Conservation (phyloP, 2,888 invertebrate species). For the Andrena chrysosceles region DNA sequence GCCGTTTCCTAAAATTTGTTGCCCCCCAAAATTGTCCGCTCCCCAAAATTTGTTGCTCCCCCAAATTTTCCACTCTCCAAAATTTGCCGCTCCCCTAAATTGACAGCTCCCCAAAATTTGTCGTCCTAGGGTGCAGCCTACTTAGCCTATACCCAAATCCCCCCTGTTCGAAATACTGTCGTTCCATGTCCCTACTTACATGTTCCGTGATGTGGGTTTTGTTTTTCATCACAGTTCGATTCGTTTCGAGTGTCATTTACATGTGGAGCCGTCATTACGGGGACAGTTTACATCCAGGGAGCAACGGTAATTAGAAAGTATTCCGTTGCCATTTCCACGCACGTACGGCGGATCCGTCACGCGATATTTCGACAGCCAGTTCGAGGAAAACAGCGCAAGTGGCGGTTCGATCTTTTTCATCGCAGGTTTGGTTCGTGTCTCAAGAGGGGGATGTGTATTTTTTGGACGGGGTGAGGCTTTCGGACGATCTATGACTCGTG, state of each 20-base stretch:
- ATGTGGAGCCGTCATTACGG: slow-evolving; percentile 31
- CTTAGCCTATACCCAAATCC: too few relatives aligned
- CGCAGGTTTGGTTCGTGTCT: background rate
- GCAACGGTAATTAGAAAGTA: slow-evolving; percentile 61
- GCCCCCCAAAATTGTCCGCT: too few relatives aligned
- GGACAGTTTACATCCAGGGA: slow-evolving; percentile 24
- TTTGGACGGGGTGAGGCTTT: background rate
- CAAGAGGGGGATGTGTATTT: background rate
- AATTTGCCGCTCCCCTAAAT: too few relatives aligned
- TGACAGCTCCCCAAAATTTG: too few relatives aligned
- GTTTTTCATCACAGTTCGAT: slow-evolving; percentile 8
- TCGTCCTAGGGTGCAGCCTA: too few relatives aligned
- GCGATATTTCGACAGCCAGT: slow-evolving; percentile 46
- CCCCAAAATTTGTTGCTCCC: too few relatives aligned
- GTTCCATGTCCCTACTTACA: too few relatives aligned
- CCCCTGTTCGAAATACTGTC: too few relatives aligned
- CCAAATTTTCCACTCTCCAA: too few relatives aligned
- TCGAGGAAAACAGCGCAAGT: background rate
- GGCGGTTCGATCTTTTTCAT: background rate
- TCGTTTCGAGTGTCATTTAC: slow-evolving; percentile 33
- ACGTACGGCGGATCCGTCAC: slow-evolving; percentile 53
- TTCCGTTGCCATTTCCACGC: slow-evolving; percentile 43
- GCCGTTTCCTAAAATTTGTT: too few relatives aligned
- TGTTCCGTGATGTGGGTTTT: too few relatives aligned
- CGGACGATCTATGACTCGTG: background rate